Conservation (phyloP, 2,113 vertebrate species). For the Nibea albiflora region DNA sequence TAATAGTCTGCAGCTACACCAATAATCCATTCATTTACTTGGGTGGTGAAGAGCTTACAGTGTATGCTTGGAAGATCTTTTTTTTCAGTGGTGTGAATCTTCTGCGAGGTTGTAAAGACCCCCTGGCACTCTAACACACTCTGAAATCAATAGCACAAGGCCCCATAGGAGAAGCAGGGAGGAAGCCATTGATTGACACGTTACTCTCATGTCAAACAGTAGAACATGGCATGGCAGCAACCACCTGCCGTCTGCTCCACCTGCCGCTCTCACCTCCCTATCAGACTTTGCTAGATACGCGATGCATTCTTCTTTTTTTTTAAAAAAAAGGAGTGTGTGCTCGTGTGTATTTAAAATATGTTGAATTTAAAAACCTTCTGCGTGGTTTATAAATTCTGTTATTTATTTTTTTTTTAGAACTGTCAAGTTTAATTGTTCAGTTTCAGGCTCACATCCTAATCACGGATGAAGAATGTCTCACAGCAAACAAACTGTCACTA, state of each 20-base stretch:
- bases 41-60: constrained; percentile 20
- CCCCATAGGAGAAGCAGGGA: constrained; percentile 77
- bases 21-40: constrained; percentile 30
- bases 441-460: constrained; percentile 61
- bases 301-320: neutral
- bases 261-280: constrained; percentile 67
- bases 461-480: constrained; percentile 30
- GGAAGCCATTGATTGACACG: constrained; percentile 84
- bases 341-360: constrained; percentile 14
- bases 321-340: neutral
- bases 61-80: constrained; percentile 41
- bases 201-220: constrained; percentile 81
- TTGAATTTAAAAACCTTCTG: neutral
- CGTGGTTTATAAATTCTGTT: neutral
- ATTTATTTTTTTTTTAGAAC: constrained; percentile 12
- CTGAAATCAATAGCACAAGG: constrained; percentile 81
- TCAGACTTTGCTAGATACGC: constrained; percentile 21
- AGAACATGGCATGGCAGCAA: constrained; percentile 78
- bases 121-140: constrained; percentile 77
- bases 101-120: constrained; percentile 65
- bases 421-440: constrained; percentile 58
- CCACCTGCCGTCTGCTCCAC: constrained; percentile 77
- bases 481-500: constrained; percentile 53
- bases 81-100: constrained; percentile 60
- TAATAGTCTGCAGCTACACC: constrained; percentile 15